phyloP scores from a whole-genome alignment of 2,888 invertebrate genomes.

The Fabriciana adippe region DNA sequence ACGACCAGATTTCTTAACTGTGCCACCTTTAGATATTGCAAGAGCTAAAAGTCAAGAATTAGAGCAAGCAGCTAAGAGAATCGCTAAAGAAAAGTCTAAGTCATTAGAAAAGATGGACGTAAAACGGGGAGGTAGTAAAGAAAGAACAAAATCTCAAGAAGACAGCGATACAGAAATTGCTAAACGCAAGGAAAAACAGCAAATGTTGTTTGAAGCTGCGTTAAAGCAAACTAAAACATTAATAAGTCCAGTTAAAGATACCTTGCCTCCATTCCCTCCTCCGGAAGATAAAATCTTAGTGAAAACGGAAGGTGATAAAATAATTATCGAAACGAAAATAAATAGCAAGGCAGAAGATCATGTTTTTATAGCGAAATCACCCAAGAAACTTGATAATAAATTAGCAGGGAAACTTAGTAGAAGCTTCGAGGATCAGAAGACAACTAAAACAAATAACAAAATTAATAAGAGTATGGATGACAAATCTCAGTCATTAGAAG shows the following conservation, averaged over 20 bases:
- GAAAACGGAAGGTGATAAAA: conserved; percentile 86
- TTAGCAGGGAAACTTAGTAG: conserved; percentile 82
- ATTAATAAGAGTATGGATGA: conserved; percentile 85
- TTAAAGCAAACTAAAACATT: conserved; percentile 88
- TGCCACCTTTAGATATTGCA: conserved; percentile 80
- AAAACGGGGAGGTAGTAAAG: conserved; percentile 82
- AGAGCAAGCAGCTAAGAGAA: conserved; percentile 75
- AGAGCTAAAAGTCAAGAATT: conserved; percentile 84
- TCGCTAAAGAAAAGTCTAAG: conserved; percentile 85
- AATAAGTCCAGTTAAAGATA: conserved; percentile 88
- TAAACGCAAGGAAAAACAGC: conserved; percentile 88
- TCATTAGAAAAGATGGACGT: conserved; percentile 86
- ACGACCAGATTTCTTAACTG: conserved; percentile 77
- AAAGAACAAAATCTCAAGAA: conserved; percentile 87
- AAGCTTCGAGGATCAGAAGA: conserved; percentile 84
- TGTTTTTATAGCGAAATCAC: conserved; percentile 88
- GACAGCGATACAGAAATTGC: conserved; percentile 87
- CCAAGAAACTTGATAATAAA: conserved; percentile 86
- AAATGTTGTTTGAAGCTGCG: conserved; percentile 88
- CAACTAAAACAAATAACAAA: conserved; percentile 79
- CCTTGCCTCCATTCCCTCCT: conserved; percentile 86
- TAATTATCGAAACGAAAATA: conserved; percentile 87
- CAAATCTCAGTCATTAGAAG: conserved; percentile 83
- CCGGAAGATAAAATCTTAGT: conserved; percentile 88
- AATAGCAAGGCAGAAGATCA: conserved; percentile 89